Percentiles rank a stretch among this genome's conserved stretches.
Evolutionary conservation across 2,113 vertebrate species (phyloP).

Genomic region (Aegithalos caudatus): DNA sequence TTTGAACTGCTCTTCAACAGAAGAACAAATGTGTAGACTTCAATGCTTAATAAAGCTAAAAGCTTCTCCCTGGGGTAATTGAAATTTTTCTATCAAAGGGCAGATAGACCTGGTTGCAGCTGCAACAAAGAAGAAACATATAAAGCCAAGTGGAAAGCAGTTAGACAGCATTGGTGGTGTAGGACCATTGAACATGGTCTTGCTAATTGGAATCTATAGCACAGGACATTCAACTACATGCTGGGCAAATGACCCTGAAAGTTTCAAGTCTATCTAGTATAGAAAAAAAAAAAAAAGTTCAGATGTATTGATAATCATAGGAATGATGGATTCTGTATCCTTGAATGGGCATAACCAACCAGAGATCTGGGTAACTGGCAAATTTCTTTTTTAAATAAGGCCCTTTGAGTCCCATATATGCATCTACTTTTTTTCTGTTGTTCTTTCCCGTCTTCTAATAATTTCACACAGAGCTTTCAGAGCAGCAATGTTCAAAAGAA

Average conservation of each 20-base stretch:
- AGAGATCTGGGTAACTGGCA: conserved; percentile 73
- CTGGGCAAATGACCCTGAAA: conserved; percentile 84
- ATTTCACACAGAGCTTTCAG: conserved; percentile 81
- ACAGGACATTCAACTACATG: conserved; percentile 79
- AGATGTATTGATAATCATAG: conserved; percentile 82
- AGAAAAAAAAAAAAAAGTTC: conserved; percentile 77
- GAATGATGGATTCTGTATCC: conserved; percentile 72
- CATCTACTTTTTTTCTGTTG: too few relatives aligned
- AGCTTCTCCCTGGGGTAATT: conserved; percentile 79
- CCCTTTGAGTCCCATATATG: conserved; percentile 78
- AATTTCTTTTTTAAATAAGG: conserved; percentile 80
- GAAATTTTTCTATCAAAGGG: conserved; percentile 80
- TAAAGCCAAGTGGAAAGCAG: conserved; percentile 81
- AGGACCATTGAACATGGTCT: conserved; percentile 74
- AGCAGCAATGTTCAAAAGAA: conserved; percentile 74
- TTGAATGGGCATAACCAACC: conserved; percentile 76
- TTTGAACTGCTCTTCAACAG: conserved; percentile 77
- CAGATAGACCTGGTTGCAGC: conserved; percentile 77
- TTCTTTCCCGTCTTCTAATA: conserved; percentile 78
- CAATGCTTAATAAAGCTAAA: conserved; percentile 85
- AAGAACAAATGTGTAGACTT: conserved; percentile 79
- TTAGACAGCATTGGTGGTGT: conserved; percentile 75
- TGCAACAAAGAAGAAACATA: conserved; percentile 78
- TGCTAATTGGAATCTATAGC: conserved; percentile 84
- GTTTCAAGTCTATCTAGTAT: conserved; percentile 76